Evolutionary conservation across 2,888 invertebrate species (phyloP).

Genomic region (Chirona hameri): DNA sequence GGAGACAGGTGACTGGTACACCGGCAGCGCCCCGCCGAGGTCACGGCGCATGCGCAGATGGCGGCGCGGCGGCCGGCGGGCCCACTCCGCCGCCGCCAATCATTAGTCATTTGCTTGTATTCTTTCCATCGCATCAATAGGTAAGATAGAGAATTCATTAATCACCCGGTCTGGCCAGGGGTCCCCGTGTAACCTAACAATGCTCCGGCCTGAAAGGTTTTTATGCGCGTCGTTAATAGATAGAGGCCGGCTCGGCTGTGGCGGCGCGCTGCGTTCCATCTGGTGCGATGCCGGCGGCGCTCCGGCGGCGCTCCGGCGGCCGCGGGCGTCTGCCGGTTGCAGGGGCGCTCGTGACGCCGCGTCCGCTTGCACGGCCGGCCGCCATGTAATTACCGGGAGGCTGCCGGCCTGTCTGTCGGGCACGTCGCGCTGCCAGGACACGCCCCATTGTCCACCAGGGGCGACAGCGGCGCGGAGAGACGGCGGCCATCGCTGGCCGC

Average conservation of each 20-base stretch:
- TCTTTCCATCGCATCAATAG: conserved; percentile 29
- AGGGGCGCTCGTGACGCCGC: background rate
- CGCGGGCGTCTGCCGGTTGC: background rate
- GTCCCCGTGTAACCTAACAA: conserved; percentile 9
- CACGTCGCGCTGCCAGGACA: background rate
- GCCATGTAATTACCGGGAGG: background rate
- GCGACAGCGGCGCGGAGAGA: background rate
- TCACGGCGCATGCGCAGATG: conserved; percentile 6
- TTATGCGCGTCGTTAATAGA: conserved; percentile 25
- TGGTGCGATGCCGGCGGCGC: background rate
- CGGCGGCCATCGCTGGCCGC: background rate
- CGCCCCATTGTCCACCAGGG: no score
- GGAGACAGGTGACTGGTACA: conserved; percentile 70
- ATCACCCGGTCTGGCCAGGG: conserved; percentile 4
- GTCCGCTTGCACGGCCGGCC: background rate
- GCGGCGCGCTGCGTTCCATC: background rate
- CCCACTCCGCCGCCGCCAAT: conserved; percentile 1
- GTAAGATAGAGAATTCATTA: conserved; percentile 27
- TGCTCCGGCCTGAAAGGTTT: conserved; percentile 23
- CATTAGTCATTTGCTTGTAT: conserved; percentile 27
- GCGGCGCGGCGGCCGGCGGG: background rate
- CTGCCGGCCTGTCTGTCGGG: background rate
- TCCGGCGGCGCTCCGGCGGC: no score
- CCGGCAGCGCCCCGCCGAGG: background rate
- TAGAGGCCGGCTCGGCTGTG: background rate